Base-by-base conservation (phyloP, 2,888 invertebrate species). In the Pharmacophagus antenor region DNA sequence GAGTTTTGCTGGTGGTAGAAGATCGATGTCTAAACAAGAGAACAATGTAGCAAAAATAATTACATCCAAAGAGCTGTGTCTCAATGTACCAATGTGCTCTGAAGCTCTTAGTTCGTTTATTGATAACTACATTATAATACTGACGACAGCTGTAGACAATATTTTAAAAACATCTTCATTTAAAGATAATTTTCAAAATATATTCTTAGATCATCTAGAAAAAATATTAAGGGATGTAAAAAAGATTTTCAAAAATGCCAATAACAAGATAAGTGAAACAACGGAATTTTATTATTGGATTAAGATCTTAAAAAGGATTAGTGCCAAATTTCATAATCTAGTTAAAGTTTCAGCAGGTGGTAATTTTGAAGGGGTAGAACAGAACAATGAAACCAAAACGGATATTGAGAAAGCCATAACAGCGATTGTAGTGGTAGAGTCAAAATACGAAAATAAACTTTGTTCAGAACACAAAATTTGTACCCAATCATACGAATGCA, bases 251-350 rank as follows among this genome's bases (percentile, higher is more conserved):
- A 71, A 68, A 65, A 61, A 58, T 1, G 68, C 70, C 0, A 70
- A 79, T 27, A 51, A 59, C 0, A 77, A 73, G 65, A 47, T 73
- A 0, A 67, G 55, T 2, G 71, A 76, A 0, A 67, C 69, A 0
- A 72, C 70, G 1, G 65, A 72, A 44, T 41, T 58, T 0, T 72
- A 73, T n/a, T 53, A 72, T 6, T 86, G 85, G 85, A 69, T 67
- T 2, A 73, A 75, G 25, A 31, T 79, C 2, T 61, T 85, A 0
- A 88, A 88, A 64, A 82, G 68, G 67, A 77, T 85, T 12, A 79
- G 77, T 60, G 69, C 74, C 0, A 73, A 70, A 65, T 82, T 83
- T 48, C 82, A 84, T 65, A 74, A 77, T 23, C 69, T 71, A 27
- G 70, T 78, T 1, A 62, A 70, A 0, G 17, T 48, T 2, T 79